Evolutionary conservation across 2,888 invertebrate genomes (phyloP), one percentile per base, ranked within the genome.

Genomic region (Geophilus truncorum): DNA sequence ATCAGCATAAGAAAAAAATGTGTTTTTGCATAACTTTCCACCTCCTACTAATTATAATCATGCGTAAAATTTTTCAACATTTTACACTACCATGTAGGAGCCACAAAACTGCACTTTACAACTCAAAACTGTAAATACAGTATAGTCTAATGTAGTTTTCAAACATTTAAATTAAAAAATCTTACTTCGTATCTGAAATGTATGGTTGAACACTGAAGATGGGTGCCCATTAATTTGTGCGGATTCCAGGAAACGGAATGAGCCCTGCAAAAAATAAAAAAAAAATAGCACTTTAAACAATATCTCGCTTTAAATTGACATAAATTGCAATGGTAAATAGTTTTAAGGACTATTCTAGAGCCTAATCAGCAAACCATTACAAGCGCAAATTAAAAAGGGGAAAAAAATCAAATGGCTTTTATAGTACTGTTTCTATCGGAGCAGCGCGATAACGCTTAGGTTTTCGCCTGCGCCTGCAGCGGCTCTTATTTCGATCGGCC

Each of bases 231-330:
- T 87, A 99, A 90, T 89, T 99, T 99, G 89, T 99, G 99, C 18
- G 99, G 99, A 89, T 99, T 99, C 98, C 98, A 99, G 76, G 98
- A 97, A 83, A 98, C 93, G 7, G 97, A 97, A 87, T 97, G 93
- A 82, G 95, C 96, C 86, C 97, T 97, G 90, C 77, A 83, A 40
- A 40, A 12, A 40, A 40, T 40, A 40, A 40, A 40, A 40, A 40
- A 9, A 1, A 4, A 80, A n/a, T 32, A n/a, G 15, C 15, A 4
- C 3, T 40, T 10, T 15, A 40, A 40, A 40, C 40, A 12, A 40
- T 40, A 40, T 40, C 40, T 40, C 2, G 57, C 21, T 62, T 23
- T 62, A 62, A 62, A 62, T 62, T 18, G 21, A 2, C n/a, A 62
- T 62, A 62, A 62, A 62, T 23, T 62, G 21, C 40, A 40, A 40